Evolutionary conservation across 2,113 vertebrate species (phyloP).

Genomic region (Eclectus roratus): DNA sequence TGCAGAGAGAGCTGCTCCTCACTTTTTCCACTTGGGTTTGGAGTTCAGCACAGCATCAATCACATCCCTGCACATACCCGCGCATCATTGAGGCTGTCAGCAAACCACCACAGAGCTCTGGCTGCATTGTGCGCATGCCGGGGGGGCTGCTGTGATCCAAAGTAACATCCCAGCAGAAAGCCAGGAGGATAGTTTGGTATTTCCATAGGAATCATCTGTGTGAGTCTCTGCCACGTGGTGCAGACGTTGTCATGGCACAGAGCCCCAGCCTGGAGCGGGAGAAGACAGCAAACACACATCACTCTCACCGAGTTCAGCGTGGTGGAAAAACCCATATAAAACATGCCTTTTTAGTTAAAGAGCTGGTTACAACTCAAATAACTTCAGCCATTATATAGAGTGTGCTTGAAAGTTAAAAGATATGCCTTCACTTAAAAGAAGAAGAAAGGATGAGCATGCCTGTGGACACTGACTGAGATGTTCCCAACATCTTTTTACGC

Average conservation of each 20-base stretch:
- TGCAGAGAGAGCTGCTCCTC: background rate
- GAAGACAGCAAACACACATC: background rate
- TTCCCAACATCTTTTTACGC: fast-evolving
- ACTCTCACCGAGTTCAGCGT: fast-evolving
- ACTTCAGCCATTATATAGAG: background rate
- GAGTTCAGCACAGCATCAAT: background rate
- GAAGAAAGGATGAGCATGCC: background rate
- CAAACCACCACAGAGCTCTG: background rate
- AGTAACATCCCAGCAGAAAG: background rate
- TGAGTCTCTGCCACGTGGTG: background rate
- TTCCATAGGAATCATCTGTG: background rate
- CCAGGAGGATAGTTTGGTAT: background rate
- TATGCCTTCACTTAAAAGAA: background rate
- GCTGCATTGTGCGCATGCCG: background rate
- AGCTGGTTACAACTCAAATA: background rate
- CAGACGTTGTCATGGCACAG: background rate
- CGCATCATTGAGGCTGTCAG: background rate
- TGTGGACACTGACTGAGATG: fast-evolving
- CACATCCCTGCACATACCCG: background rate
- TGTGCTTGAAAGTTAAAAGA: background rate
- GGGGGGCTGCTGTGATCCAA: background rate
- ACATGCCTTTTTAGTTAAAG: background rate
- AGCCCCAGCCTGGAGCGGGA: background rate
- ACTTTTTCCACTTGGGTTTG: background rate
- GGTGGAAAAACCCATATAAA: background rate